These are phyloP conservation scores for Brachystomella parvula DNA, from an alignment of 1,140 invertebrate genomes.

Conservation along the genomic window DNA sequence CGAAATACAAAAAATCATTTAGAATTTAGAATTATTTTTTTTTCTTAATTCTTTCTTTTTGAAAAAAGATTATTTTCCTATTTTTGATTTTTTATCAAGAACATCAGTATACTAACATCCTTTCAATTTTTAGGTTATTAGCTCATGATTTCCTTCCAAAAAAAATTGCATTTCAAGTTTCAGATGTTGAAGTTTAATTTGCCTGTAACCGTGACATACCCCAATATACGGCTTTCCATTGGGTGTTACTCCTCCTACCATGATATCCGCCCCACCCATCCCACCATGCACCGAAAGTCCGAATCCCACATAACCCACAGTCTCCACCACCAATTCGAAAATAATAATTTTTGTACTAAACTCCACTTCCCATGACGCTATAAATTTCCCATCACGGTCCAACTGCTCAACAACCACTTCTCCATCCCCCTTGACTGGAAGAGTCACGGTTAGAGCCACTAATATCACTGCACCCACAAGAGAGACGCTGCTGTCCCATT, in stretches of 20 bases:
- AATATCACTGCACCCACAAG: too few species aligned
- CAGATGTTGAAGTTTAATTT: background rate
- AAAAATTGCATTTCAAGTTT: too few species aligned
- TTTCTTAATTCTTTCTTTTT: too few species aligned
- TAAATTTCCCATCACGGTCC: background rate
- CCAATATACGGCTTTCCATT: slow-evolving; percentile 17
- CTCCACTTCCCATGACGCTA: background rate
- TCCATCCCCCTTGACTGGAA: background rate
- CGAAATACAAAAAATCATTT: background rate
- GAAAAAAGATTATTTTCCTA: background rate
- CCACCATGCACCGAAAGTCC: slow-evolving; percentile 60
- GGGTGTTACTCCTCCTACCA: slow-evolving; percentile 65
- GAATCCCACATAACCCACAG: slow-evolving; percentile 61
- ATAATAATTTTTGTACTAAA: background rate
- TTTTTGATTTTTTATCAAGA: background rate
- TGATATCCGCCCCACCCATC: slow-evolving; percentile 69
- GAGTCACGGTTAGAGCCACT: too few species aligned
- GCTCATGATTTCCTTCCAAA: too few species aligned
- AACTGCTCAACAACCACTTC: background rate
- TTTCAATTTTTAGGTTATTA: too few species aligned
- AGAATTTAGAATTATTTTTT: too few species aligned
- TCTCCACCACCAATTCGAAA: slow-evolving; percentile 55
- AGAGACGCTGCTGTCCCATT: too few species aligned
- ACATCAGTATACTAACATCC: background rate
- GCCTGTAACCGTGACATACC: background rate